Evolutionary conservation across 2,113 vertebrate genomes (phyloP), one percentile per base, ranked within the genome.

Genomic region (Jaculus jaculus): DNA sequence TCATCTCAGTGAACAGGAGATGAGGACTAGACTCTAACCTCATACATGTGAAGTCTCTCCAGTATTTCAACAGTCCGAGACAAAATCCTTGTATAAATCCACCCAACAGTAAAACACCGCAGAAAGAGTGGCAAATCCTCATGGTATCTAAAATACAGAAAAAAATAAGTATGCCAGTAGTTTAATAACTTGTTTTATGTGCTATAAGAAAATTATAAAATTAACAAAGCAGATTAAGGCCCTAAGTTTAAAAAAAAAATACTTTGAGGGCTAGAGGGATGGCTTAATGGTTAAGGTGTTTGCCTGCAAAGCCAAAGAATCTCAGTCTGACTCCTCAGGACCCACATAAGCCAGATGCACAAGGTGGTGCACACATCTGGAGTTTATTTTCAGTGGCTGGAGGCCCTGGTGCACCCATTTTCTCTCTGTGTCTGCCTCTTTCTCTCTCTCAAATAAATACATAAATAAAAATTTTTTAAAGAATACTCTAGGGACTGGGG

Each of bases 51-150:
- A 26, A 99, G 98, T 68, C 99, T 98, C 98, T 99, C 99, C 92
- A 99, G 81, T 87, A 99, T 98, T 97, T 99, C 99, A 86, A 99
- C 99, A 10, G 98, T 98, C 61, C 98, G 98, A 66, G 98, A 99
- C 91, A 98, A 97, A 79, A 99, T 98, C 47, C 98, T 98, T 0
- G 99, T 99, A 81, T 99, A 99, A 47, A 99, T 97, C 99, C 99
- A 99, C 32, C 99, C 99, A 20, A 98, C 97, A 0, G 99, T 99
- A 96, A 99, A 99, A 94, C 97, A 98, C 4, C 99, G 98, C 96
- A 99, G 98, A 73, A 98, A 99, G 71, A 98, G 98, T 0, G 99
- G 99, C 58, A 99, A 97, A 73, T 92, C 81, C 83, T 97, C 98
- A 47, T 99, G 98, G 96, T 96, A 97, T 84, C 99, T 99, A 66